A percentile compares a stretch with the other conserved stretches of the same genome.
These are phyloP conservation scores for Papilio aristodemus DNA, from an alignment of 1,140 invertebrate species.

Conservation along the genomic window DNA sequence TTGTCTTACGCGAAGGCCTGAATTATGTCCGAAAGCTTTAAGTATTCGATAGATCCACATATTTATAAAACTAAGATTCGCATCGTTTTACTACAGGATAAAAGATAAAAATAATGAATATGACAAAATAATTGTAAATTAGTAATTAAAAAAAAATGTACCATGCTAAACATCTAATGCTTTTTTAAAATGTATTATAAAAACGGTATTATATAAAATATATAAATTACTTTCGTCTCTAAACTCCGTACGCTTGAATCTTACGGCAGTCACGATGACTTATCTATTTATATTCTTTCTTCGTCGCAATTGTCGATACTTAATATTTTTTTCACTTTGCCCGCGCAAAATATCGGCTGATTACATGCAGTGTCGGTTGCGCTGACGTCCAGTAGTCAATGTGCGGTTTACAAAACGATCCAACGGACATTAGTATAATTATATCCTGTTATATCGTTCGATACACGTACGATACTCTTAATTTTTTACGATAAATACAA, in stretches of 20 bases:
- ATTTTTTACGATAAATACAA: constrained; percentile 25
- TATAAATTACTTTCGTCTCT: not conserved
- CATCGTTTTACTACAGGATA: too few species aligned
- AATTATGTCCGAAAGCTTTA: too few species aligned
- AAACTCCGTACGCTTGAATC: not conserved
- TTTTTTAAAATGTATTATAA: too few species aligned
- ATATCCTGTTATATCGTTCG: constrained; percentile 47
- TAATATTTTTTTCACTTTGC: constrained; percentile 2
- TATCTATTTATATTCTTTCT: constrained; percentile 11
- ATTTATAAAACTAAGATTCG: too few species aligned
- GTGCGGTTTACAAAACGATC: constrained; percentile 62
- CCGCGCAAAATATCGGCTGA: constrained; percentile 34
- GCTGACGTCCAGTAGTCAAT: constrained; percentile 46
- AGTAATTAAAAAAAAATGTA: too few species aligned
- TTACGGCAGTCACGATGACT: not conserved
- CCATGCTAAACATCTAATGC: too few species aligned
- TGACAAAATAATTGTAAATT: too few species aligned
- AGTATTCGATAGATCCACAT: too few species aligned
- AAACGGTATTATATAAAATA: too few species aligned
- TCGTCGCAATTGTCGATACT: constrained; percentile 9
- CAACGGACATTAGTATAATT: constrained; percentile 50
- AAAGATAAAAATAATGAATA: too few species aligned
- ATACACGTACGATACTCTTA: constrained; percentile 41
- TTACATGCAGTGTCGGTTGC: constrained; percentile 48
- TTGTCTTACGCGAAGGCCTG: too few species aligned